phyloP scores from a whole-genome alignment of 2,113 vertebrate genomes.

The Tautogolabrus adspersus region DNA sequence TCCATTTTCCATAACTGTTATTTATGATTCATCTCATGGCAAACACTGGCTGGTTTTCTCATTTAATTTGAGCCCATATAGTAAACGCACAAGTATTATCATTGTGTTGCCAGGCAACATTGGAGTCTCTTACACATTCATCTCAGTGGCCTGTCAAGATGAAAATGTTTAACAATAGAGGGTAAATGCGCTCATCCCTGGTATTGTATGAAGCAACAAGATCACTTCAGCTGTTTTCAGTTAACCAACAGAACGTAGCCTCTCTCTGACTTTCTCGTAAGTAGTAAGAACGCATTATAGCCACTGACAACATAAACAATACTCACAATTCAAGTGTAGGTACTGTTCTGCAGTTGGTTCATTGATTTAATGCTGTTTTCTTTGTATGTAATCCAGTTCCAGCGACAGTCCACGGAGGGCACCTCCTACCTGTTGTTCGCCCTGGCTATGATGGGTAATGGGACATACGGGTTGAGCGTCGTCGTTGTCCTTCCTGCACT shows the following conservation, averaged over 20 bases:
- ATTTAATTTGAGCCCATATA: background rate
- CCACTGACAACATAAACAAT: background rate
- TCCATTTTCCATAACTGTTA: background rate
- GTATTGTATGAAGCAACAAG: too few relatives aligned
- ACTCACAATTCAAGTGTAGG: background rate
- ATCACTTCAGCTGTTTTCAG: background rate
- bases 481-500: slow-evolving; percentile 76
- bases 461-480: slow-evolving; percentile 74
- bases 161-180: too few relatives aligned
- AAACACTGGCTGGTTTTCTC: background rate
- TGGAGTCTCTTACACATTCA: background rate
- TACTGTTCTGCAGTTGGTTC: background rate
- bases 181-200: too few relatives aligned
- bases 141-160: background rate
- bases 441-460: slow-evolving; percentile 79
- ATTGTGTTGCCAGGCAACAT: slow-evolving; percentile 14
- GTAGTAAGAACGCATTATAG: background rate
- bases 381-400: slow-evolving; percentile 62
- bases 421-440: slow-evolving; percentile 80
- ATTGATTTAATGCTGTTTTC: background rate
- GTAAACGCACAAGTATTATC: slow-evolving; percentile 4
- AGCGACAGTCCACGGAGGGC: slow-evolving; percentile 78
- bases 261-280: background rate
- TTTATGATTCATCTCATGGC: background rate
- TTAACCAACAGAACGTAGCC: background rate